phyloP scores from a whole-genome alignment of 2,797 vertebrate genomes.

The Spinus pinus region DNA sequence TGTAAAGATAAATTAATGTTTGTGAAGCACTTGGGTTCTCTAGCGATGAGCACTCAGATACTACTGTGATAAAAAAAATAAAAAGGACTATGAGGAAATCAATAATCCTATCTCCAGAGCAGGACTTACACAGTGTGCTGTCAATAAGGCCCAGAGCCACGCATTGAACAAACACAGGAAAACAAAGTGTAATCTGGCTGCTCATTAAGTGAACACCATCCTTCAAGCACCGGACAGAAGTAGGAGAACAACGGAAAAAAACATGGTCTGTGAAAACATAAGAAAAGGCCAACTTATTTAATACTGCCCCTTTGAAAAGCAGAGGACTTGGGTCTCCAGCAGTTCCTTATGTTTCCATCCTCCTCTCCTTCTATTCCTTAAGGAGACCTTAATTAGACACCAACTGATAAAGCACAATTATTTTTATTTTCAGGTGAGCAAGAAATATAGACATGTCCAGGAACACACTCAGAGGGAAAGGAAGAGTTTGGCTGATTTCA shows the following conservation, averaged over 20 bases:
- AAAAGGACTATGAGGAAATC: slow-evolving; percentile 28
- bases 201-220: slow-evolving; percentile 21
- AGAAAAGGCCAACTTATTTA: neutral
- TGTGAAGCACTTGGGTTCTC: slow-evolving; percentile 19
- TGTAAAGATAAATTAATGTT: slow-evolving; percentile 45
- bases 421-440: neutral
- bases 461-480: neutral
- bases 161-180: neutral
- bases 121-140: neutral
- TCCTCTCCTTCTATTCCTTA: neutral
- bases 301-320: neutral
- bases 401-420: neutral
- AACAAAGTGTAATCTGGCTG: slow-evolving; percentile 21
- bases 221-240: neutral
- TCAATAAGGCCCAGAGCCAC: slow-evolving; percentile 18
- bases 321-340: neutral
- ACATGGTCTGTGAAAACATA: neutral
- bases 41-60: neutral
- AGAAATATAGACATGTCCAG: neutral
- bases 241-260: neutral
- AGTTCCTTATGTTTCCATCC: neutral
- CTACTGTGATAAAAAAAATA: neutral
- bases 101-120: slow-evolving; percentile 29
- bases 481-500: neutral
- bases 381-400: neutral